phyloP scores from a whole-genome alignment of 1,140 invertebrate species.

The Drosophila grimshawi region DNA sequence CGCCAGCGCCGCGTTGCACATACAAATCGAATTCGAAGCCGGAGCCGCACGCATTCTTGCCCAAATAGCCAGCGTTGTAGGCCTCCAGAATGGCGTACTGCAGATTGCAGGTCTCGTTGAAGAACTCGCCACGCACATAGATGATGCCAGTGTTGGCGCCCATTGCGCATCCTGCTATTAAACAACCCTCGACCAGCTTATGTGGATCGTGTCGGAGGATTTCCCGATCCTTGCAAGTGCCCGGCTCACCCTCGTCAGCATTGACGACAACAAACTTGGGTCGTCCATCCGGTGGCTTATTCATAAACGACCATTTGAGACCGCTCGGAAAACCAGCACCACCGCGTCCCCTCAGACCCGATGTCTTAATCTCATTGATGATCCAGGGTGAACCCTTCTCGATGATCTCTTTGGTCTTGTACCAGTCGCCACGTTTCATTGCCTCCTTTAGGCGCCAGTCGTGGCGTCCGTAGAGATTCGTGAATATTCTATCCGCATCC shows the following conservation, averaged over 20 bases:
- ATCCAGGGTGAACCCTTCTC: constrained; percentile 74
- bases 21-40: constrained; percentile 92
- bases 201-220: constrained; percentile 92
- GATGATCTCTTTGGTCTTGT: constrained; percentile 72
- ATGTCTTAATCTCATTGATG: constrained; percentile 88
- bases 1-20: constrained; percentile 91
- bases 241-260: constrained; percentile 92
- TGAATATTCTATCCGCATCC: constrained; percentile 72
- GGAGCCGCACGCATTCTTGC: constrained; percentile 90
- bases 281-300: constrained; percentile 86
- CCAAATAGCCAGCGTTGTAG: constrained; percentile 89
- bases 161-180: constrained; percentile 90
- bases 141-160: constrained; percentile 91
- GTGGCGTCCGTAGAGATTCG: constrained; percentile 69
- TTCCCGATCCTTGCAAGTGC: constrained; percentile 92
- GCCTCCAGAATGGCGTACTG: constrained; percentile 91
- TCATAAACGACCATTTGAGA: constrained; percentile 93
- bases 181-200: constrained; percentile 90
- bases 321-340: constrained; percentile 92
- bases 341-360: constrained; percentile 90
- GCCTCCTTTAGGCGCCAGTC: constrained; percentile 71
- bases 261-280: constrained; percentile 92
- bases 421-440: constrained; percentile 73
- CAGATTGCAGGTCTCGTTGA: constrained; percentile 91
- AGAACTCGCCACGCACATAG: constrained; percentile 93